phyloP scores from a whole-genome alignment of 2,113 vertebrate genomes.

The Ceyx margarethae region DNA sequence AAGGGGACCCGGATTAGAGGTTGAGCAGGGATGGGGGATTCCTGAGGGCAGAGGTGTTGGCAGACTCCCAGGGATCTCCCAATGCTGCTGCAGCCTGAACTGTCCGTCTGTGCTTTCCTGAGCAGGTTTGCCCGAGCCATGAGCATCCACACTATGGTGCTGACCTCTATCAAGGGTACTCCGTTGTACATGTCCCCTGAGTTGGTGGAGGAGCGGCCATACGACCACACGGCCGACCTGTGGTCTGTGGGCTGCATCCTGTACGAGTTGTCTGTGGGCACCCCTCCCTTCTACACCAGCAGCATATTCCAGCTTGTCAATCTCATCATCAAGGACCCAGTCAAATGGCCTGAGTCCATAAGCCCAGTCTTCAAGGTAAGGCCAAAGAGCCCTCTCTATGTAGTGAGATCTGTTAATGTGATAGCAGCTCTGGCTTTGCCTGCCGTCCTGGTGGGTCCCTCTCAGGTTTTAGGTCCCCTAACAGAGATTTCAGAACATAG shows the following conservation, averaged over 20 bases:
- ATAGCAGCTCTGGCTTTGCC: not conserved
- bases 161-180: constrained; percentile 97
- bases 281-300: constrained; percentile 93
- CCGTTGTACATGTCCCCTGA: constrained; percentile 98
- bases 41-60: not conserved
- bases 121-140: constrained; percentile 93
- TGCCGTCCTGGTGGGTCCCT: not conserved
- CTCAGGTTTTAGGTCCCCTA: not conserved
- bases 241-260: constrained; percentile 97
- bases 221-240: constrained; percentile 92
- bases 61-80: not conserved
- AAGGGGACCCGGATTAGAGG: not conserved
- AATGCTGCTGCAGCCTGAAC: not conserved
- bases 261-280: constrained; percentile 92
- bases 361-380: constrained; percentile 86
- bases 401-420: not conserved
- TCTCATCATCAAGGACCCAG: constrained; percentile 86
- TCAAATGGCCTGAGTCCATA: constrained; percentile 88
- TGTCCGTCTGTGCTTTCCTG: not conserved
- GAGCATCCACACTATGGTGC: constrained; percentile 92
- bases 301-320: constrained; percentile 94
- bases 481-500: not conserved
- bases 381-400: not conserved
- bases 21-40: not conserved
- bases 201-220: constrained; percentile 91